A percentile compares a stretch with the other conserved stretches of the same genome.
phyloP scores from a whole-genome alignment of 1,140 invertebrate genomes.

The Eubasilissa regina region DNA sequence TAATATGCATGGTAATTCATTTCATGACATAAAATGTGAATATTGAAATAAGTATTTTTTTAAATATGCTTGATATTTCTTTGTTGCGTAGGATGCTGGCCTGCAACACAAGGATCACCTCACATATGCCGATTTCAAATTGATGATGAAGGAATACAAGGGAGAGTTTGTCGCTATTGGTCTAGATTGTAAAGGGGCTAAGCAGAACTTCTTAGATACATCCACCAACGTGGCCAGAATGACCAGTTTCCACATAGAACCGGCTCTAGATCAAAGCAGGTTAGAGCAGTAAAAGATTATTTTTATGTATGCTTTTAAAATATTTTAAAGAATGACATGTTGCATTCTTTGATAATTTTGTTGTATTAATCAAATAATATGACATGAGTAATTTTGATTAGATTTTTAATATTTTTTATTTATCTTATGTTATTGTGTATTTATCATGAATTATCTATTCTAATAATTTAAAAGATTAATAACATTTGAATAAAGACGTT shows the following conservation, averaged over 20 bases:
- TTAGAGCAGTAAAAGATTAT: constrained; percentile 6
- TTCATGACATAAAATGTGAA: too few species aligned
- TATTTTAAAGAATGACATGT: constrained; percentile 8
- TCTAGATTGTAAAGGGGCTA: constrained; percentile 96
- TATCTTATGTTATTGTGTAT: too few species aligned
- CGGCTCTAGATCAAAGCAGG: constrained; percentile 78
- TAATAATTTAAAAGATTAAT: too few species aligned
- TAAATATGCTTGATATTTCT: too few species aligned
- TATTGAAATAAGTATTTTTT: too few species aligned
- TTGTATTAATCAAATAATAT: too few species aligned
- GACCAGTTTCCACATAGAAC: constrained; percentile 94
- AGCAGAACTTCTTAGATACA: constrained; percentile 95
- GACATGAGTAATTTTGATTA: too few species aligned
- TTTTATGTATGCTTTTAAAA: not conserved
- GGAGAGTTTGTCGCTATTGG: constrained; percentile 97
- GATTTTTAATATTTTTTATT: too few species aligned
- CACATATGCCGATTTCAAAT: constrained; percentile 95
- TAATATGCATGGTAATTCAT: too few species aligned
- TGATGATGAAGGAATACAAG: constrained; percentile 98
- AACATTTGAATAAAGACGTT: too few species aligned
- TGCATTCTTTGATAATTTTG: too few species aligned
- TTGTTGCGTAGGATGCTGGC: constrained; percentile 81
- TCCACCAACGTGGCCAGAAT: constrained; percentile 95
- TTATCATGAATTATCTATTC: too few species aligned
- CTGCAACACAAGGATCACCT: constrained; percentile 92